Base-by-base conservation (phyloP, 2,797 vertebrate genomes). In the Jordanella pulchra region DNA sequence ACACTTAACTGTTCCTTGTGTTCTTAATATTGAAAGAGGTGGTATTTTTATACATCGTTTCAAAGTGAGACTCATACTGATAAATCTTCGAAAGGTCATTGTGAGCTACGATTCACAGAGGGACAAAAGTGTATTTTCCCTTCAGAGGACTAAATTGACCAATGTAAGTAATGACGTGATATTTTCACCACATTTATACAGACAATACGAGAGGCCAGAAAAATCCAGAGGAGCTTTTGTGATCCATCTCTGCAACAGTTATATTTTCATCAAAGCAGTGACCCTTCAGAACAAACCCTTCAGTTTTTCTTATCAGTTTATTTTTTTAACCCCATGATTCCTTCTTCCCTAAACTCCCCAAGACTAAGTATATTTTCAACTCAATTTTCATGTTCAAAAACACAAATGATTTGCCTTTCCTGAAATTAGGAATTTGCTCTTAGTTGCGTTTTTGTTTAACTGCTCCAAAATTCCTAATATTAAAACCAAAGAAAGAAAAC, bases 171-270 rank as follows among this genome's bases (percentile, higher is more conserved):
- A 55, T 23, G 17, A 18, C 18, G 35, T 50, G 35, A 54, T 42
- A 54, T 68, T 68, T 54, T 54, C n/a, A 54, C 32, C 12, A n/a
- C 30, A 61, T 61, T 61, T 61, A 61, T 35, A 21, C 12, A n/a
- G 21, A 61, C 58, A 61, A 13, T 18, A 6, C n/a, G 32, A 61
- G 21, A 42, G 35, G 60, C 39, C 53, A 39, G 10, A 32, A 60
- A 25, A 44, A 25, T 44, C 60, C 7, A 2, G 25, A 44, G 60
- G 39, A 44, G 35, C 44, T 63, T 63, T 63, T 63, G 35, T 44
- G 23, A 63, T 25, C n/a, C 60, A 17, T 15, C 35, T 63, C 44
- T 63, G 35, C 6, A 63, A 25, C 21, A 44, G 58, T 23, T 51
- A 42, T 42, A 21, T 18, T 63, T 63, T 63, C 60, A 25, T 63